Conservation (phyloP, 1,140 invertebrate species). For the Streblospio benedicti region DNA sequence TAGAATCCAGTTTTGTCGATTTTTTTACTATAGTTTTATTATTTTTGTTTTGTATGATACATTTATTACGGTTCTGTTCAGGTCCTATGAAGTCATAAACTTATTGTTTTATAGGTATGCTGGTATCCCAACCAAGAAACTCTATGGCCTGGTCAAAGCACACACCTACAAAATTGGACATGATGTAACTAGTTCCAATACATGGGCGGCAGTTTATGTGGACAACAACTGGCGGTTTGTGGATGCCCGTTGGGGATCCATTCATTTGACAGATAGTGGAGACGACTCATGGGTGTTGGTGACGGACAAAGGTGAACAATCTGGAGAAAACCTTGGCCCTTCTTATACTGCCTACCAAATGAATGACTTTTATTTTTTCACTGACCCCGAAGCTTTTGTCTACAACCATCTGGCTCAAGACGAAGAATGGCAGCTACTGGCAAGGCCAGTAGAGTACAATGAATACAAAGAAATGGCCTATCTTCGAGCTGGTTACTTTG, state of each 20-base stretch:
- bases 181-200: not conserved
- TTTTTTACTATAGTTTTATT: too few relatives aligned
- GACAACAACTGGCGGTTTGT: constrained; percentile 15
- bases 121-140: constrained; percentile 13
- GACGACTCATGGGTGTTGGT: not conserved
- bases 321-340: too few relatives aligned
- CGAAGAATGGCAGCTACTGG: constrained; percentile 11
- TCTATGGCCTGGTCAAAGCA: constrained; percentile 16
- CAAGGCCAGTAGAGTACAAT: constrained; percentile 15
- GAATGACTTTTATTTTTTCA: constrained; percentile 19
- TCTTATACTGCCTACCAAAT: too few relatives aligned
- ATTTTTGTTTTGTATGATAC: too few relatives aligned
- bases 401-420: constrained; percentile 17
- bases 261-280: constrained; percentile 1
- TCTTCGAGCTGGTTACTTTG: constrained; percentile 9
- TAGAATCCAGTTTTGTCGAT: too few relatives aligned
- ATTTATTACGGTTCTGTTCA: too few relatives aligned
- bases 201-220: constrained; percentile 10
- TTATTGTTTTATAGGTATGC: constrained; percentile 5
- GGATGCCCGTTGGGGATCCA: constrained; percentile 15
- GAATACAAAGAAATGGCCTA: constrained; percentile 17
- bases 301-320: not conserved
- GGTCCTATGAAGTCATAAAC: too few relatives aligned
- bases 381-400: constrained; percentile 17
- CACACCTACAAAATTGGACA: constrained; percentile 10